These are phyloP conservation scores for Albula goreensis DNA, from an alignment of 2,113 vertebrate genomes.

Conservation along the genomic window DNA sequence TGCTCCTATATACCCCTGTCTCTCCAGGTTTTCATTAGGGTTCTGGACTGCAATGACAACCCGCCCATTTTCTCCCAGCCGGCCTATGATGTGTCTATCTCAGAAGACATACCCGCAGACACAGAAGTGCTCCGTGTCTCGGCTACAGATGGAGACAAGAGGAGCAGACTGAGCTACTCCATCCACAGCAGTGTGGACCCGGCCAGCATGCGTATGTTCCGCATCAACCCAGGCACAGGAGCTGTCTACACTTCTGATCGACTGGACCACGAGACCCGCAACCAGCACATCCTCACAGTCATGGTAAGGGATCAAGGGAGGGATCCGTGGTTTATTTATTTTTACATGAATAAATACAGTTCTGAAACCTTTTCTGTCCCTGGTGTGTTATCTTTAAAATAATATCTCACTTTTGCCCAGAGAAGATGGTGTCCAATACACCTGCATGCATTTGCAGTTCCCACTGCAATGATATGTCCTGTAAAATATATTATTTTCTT, in stretches of 20 bases:
- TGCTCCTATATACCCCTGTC: background rate
- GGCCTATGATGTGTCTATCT: slow-evolving; percentile 82
- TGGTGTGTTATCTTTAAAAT: too few relatives aligned
- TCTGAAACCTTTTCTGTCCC: background rate
- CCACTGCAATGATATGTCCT: too few relatives aligned
- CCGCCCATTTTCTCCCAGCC: slow-evolving; percentile 89
- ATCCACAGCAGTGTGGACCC: slow-evolving; percentile 90
- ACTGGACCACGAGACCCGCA: slow-evolving; percentile 87
- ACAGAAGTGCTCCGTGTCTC: slow-evolving; percentile 84
- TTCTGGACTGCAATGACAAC: slow-evolving; percentile 96
- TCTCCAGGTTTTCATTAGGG: slow-evolving; percentile 84
- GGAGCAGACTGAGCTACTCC: slow-evolving; percentile 86
- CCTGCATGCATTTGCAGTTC: background rate
- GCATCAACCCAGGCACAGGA: slow-evolving; percentile 84
- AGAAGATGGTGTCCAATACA: background rate
- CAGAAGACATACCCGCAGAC: slow-evolving; percentile 84
- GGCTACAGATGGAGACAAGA: slow-evolving; percentile 86
- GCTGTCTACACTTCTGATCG: slow-evolving; percentile 84
- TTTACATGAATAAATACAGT: background rate
- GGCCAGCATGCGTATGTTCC: slow-evolving; percentile 85
- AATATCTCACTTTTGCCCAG: background rate
- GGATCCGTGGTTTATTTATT: slow-evolving; percentile 20
- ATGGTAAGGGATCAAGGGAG: slow-evolving; percentile 78
- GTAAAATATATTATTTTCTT: background rate
- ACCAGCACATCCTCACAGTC: slow-evolving; percentile 89